phyloP scores from a whole-genome alignment of 2,888 invertebrate genomes.

The Sarcophaga rosellei region DNA sequence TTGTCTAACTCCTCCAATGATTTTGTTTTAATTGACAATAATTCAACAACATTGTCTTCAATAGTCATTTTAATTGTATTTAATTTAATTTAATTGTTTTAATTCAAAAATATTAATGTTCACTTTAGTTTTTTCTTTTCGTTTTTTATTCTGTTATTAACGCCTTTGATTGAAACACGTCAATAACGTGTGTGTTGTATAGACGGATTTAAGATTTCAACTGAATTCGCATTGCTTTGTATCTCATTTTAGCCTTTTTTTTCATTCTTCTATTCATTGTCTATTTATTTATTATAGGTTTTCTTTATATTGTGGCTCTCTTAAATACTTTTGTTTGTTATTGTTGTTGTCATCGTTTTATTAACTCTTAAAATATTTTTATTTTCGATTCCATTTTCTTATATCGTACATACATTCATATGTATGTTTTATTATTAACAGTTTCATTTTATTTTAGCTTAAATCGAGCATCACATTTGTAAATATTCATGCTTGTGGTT shows the following conservation, averaged over 20 bases:
- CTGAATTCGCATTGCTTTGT: slow-evolving; percentile 42
- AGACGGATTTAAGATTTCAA: slow-evolving; percentile 51
- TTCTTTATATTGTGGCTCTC: slow-evolving; percentile 49
- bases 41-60: slow-evolving; percentile 50
- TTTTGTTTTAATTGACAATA: slow-evolving; percentile 64
- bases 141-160: too few species aligned
- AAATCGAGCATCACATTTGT: slow-evolving; percentile 35
- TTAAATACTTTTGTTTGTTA: slow-evolving; percentile 24
- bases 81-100: slow-evolving; percentile 6
- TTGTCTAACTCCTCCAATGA: slow-evolving; percentile 48
- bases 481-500: slow-evolving; percentile 1
- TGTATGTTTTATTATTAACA: slow-evolving; percentile 20
- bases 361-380: slow-evolving; percentile 5
- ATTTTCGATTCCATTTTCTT: too few species aligned
- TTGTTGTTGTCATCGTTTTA: slow-evolving; percentile 11
- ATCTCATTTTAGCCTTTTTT: background rate
- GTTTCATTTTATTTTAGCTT: slow-evolving; percentile 41
- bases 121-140: background rate
- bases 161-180: background rate
- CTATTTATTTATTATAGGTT: slow-evolving; percentile 34
- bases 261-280: slow-evolving; percentile 15
- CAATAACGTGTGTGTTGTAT: slow-evolving; percentile 53
- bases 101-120: background rate
- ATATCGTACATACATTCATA: too few species aligned
- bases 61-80: slow-evolving; percentile 35